phyloP scores from a whole-genome alignment of 37 sponge, comb jelly and placozoan species.

The Beroe forskalii region DNA sequence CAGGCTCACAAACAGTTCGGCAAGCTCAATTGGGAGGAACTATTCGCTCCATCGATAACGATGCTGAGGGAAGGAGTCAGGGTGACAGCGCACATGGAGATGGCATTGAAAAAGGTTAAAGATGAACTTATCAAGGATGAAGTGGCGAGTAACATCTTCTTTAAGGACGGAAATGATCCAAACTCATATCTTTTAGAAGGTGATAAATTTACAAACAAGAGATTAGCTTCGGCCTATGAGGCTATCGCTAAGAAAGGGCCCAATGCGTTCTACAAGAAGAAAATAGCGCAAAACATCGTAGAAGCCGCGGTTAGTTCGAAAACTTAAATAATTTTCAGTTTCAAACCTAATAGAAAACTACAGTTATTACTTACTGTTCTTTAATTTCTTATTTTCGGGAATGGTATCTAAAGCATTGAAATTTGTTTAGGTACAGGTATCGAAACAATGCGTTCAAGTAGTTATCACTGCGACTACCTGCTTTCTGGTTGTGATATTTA shows the following conservation, averaged over 20 bases:
- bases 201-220: neutral
- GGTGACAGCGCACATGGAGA: conserved; percentile 68
- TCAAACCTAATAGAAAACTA: no score
- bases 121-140: neutral
- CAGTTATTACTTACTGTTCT: no score
- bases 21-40: conserved; percentile 69
- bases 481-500: no score
- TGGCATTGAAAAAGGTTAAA: conserved; percentile 66
- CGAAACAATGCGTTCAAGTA: no score
- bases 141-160: neutral
- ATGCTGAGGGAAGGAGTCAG: conserved; percentile 76
- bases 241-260: conserved; percentile 1
- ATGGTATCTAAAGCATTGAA: no score
- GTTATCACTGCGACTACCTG: no score
- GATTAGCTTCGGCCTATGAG: neutral
- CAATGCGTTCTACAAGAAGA: neutral
- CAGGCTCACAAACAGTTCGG: conserved; percentile 74
- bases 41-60: conserved; percentile 75
- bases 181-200: conserved; percentile 4
- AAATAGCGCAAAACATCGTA: conserved; percentile 16
- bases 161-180: neutral
- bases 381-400: no score
- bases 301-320: neutral
- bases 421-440: no score
- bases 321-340: no score